Conservation (phyloP, 2,797 vertebrate species). For the Aeoliscus strigatus region DNA sequence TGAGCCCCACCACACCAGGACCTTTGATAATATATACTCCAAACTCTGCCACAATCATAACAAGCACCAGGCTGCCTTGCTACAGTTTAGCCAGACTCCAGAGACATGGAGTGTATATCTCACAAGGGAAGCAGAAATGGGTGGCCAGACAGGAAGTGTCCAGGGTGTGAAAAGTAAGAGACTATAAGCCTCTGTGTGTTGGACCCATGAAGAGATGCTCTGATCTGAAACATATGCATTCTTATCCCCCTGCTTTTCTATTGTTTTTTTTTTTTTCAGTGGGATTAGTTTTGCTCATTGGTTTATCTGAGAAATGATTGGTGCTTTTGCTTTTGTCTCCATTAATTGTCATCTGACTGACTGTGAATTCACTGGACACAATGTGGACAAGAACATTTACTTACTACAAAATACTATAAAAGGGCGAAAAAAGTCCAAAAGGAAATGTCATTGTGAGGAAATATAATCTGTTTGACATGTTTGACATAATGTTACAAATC, state of each 20-base stretch:
- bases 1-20: constrained; percentile 31
- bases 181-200: constrained; percentile 38
- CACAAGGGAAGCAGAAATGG: constrained; percentile 46
- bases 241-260: constrained; percentile 46
- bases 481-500: too few relatives aligned
- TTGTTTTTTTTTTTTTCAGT: background rate
- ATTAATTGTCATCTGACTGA: too few relatives aligned
- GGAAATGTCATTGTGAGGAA: too few relatives aligned
- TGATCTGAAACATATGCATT: constrained; percentile 53
- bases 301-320: constrained; percentile 36
- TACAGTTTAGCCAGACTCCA: constrained; percentile 26
- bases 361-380: too few relatives aligned
- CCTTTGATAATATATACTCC: constrained; percentile 61
- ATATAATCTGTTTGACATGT: too few relatives aligned
- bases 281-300: constrained; percentile 28
- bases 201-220: constrained; percentile 40
- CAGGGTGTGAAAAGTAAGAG: constrained; percentile 54
- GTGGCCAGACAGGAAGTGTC: constrained; percentile 64
- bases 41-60: constrained; percentile 39
- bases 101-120: constrained; percentile 34
- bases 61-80: constrained; percentile 18
- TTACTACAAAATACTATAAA: too few relatives aligned
- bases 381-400: too few relatives aligned
- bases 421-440: too few relatives aligned
- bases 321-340: too few relatives aligned